These are phyloP conservation scores for Todiramphus saurophagus DNA, from an alignment of 2,113 vertebrate species.

Conservation along the genomic window DNA sequence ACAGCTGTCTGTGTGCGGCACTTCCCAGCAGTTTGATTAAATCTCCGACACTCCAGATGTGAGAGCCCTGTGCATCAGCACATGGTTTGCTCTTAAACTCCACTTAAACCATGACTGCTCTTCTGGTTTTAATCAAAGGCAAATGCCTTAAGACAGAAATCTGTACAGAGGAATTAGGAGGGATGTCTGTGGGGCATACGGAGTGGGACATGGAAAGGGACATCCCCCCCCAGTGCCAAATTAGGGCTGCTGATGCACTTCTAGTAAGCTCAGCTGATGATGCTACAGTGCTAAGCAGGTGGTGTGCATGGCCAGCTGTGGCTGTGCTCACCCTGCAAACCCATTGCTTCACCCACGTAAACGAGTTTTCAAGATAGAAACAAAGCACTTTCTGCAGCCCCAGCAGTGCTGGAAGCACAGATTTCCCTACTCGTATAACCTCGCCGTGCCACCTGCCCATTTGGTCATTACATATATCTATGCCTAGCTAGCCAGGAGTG, in stretches of 20 bases:
- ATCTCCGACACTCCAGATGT: constrained; percentile 67
- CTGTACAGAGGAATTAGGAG: constrained; percentile 63
- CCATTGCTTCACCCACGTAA: not conserved
- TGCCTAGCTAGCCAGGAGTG: not conserved
- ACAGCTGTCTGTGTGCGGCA: constrained; percentile 63
- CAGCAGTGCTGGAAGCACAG: not conserved
- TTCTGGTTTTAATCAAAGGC: constrained; percentile 73
- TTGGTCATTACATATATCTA: not conserved
- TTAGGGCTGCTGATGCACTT: not conserved
- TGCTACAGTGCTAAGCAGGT: not conserved
- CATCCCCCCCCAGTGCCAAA: not conserved
- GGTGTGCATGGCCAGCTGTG: not conserved
- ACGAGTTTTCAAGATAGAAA: fast-evolving
- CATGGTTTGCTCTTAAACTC: constrained; percentile 51
- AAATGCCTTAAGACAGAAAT: constrained; percentile 68
- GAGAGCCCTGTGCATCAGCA: constrained; percentile 8
- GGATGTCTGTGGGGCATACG: not conserved
- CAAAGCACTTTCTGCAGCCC: fast-evolving
- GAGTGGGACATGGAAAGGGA: not conserved
- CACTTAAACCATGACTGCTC: constrained; percentile 69
- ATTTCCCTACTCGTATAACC: not conserved
- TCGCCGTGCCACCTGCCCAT: fast-evolving
- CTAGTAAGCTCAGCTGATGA: not conserved
- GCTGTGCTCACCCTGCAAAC: not conserved
- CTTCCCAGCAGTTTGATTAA: constrained; percentile 71